A percentile compares a stretch with the other conserved stretches of the same genome.
phyloP scores from a whole-genome alignment of 2,797 vertebrate species.

The Allobates femoralis region DNA sequence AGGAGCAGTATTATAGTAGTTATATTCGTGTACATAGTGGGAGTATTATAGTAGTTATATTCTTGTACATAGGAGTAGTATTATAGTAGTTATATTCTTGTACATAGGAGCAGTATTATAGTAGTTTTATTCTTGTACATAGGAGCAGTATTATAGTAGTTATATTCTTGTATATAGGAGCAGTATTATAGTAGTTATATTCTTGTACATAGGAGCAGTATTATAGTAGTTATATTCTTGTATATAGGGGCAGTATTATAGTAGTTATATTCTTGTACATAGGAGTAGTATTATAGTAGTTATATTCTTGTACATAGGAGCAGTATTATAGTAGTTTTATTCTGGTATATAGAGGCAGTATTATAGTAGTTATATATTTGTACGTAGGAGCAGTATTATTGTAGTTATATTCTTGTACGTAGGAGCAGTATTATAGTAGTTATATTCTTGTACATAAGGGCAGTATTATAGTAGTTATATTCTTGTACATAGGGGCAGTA shows the following conservation, averaged over 20 bases:
- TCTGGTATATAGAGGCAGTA: not conserved
- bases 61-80: not conserved
- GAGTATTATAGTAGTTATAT: no score
- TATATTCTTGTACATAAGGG: no score
- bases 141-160: slow-evolving; percentile 3
- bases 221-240: slow-evolving; percentile 13
- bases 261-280: slow-evolving; percentile 7
- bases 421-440: no score
- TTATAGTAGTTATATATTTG: no score
- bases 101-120: slow-evolving; percentile 3
- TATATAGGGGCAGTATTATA: slow-evolving; percentile 5
- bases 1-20: slow-evolving; percentile 2
- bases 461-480: no score
- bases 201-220: not conserved
- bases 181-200: slow-evolving; percentile 21
- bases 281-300: slow-evolving; percentile 3
- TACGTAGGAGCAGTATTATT: no score
- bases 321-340: slow-evolving; percentile 1
- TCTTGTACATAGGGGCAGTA: no score
- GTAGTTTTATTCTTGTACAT: not conserved
- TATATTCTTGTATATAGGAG: slow-evolving; percentile 9
- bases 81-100: not conserved
- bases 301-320: not conserved
- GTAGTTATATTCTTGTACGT: no score
- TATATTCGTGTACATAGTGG: no score